A percentile compares a stretch with the other conserved stretches of the same genome.
These are phyloP conservation scores for Pogonophryne albipinna DNA, from an alignment of 2,797 vertebrate genomes.

Conservation along the genomic window DNA sequence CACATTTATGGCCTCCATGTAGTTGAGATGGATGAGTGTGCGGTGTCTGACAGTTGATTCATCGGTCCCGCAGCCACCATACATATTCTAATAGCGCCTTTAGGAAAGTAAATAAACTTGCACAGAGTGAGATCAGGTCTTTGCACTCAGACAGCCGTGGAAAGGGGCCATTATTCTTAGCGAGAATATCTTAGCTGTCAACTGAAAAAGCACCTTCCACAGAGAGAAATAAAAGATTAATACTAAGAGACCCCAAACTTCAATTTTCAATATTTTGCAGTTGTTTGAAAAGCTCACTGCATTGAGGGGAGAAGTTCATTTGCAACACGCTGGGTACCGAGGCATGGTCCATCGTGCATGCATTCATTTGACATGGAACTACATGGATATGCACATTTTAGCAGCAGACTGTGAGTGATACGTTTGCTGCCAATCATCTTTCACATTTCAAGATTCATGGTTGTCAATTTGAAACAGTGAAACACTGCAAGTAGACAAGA, in stretches of 20 bases:
- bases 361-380: neutral
- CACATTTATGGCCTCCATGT: conserved; percentile 9
- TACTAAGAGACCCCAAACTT: conserved; percentile 29
- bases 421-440: no score
- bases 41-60: conserved; percentile 64
- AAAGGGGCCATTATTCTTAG: conserved; percentile 54
- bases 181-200: conserved; percentile 56
- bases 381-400: no score
- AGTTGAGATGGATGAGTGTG: conserved; percentile 55
- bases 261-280: conserved; percentile 19
- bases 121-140: conserved; percentile 49
- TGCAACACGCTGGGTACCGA: neutral
- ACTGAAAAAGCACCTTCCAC: conserved; percentile 59
- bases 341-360: neutral
- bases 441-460: no score
- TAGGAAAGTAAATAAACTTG: conserved; percentile 42
- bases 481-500: no score
- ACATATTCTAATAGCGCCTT: conserved; percentile 65
- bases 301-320: neutral
- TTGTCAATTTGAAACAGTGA: no score
- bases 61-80: conserved; percentile 49
- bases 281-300: conserved; percentile 6
- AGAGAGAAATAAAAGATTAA: conserved; percentile 30
- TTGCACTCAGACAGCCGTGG: conserved; percentile 49
- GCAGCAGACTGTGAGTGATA: no score